Conservation (phyloP, 2,797 vertebrate genomes). For the Antennarius maculatus region DNA sequence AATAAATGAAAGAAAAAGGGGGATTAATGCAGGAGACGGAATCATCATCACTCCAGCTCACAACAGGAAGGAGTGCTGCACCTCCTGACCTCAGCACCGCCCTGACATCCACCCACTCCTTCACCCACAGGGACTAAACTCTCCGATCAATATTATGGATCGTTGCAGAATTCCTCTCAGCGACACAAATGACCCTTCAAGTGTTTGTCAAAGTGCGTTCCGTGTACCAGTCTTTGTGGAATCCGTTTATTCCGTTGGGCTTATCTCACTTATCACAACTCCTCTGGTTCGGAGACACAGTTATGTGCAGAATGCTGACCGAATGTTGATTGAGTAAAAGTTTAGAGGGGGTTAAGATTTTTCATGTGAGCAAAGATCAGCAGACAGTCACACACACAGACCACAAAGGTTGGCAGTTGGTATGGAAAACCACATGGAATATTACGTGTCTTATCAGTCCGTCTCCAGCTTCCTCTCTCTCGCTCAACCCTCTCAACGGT, state of each 20-base stretch:
- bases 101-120: constrained; percentile 3
- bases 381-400: constrained; percentile 4
- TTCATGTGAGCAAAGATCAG: constrained; percentile 19
- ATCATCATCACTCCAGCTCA: constrained; percentile 35
- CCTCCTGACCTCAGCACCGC: constrained; percentile 12
- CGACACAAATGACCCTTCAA: constrained; percentile 9
- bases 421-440: constrained; percentile 30
- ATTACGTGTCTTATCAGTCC: constrained; percentile 46
- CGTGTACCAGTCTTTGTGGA: background rate
- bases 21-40: constrained; percentile 26
- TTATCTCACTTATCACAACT: constrained; percentile 12
- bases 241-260: background rate
- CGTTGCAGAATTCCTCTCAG: constrained; percentile 27
- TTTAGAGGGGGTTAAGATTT: constrained; percentile 30
- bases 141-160: constrained; percentile 47
- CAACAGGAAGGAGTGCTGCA: constrained; percentile 54
- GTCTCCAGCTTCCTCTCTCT: constrained; percentile 53
- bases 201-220: background rate
- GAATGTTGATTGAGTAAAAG: constrained; percentile 22
- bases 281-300: background rate
- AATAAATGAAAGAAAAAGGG: constrained; percentile 19
- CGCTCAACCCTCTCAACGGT: constrained; percentile 1
- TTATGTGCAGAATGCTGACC: constrained; percentile 35
- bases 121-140: background rate
- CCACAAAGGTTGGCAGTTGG: constrained; percentile 41